phyloP scores from a whole-genome alignment of 2,797 vertebrate genomes.

The Onychomys arenicola region DNA sequence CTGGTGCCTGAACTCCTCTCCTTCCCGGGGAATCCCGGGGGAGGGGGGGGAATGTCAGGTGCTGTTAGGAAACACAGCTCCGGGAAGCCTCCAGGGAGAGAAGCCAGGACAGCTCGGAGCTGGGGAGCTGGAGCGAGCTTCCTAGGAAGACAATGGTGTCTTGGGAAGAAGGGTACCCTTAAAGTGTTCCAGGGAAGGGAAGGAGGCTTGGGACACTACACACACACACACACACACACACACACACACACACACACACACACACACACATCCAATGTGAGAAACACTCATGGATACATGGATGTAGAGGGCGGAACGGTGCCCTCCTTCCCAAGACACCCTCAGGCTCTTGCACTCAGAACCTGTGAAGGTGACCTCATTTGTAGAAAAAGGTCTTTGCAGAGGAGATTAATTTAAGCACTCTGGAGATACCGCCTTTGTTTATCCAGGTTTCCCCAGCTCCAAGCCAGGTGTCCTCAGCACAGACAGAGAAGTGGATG shows the following conservation, averaged over 20 bases:
- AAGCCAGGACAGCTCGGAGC: not conserved
- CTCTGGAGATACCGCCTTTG: not conserved
- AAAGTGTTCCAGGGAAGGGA: not conserved
- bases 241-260: rapidly evolving
- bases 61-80: not conserved
- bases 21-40: not conserved
- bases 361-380: not conserved
- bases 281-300: not conserved
- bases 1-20: not conserved
- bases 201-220: not conserved
- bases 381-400: constrained; percentile 9
- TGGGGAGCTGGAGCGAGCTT: not conserved
- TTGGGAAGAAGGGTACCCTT: not conserved
- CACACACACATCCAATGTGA: not conserved
- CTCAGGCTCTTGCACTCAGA: no score
- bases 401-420: not conserved
- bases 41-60: constrained; percentile 3
- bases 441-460: not conserved
- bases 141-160: not conserved
- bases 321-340: not conserved
- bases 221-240: rapidly evolving
- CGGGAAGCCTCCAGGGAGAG: constrained; percentile 35
- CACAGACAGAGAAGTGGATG: not conserved
- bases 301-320: not conserved
- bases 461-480: not conserved